Evolutionary conservation across 2,797 vertebrate genomes (phyloP).

Genomic region (Crypturellus tataupa): DNA sequence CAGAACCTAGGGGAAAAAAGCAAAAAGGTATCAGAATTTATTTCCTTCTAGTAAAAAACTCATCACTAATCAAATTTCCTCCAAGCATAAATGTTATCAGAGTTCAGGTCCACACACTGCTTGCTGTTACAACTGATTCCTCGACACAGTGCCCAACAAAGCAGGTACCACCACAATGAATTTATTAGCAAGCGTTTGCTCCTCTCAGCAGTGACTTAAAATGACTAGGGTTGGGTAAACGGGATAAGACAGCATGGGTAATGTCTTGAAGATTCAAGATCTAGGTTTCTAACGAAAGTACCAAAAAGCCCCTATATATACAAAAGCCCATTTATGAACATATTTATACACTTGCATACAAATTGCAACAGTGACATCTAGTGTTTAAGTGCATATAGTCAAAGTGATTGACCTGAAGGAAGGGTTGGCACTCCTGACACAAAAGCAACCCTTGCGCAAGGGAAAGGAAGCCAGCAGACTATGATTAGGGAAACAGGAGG

Average conservation of each 20-base stretch:
- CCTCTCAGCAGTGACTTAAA: not conserved
- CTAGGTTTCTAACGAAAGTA: not conserved
- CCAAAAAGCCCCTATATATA: not conserved
- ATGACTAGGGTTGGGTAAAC: not conserved
- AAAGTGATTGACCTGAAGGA: not conserved
- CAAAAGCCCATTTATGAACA: not conserved
- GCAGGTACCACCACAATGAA: not conserved
- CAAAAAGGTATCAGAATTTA: not conserved
- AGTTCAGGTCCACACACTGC: not conserved
- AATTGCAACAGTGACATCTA: slow-evolving; percentile 80
- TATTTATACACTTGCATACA: not conserved
- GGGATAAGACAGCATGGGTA: not conserved
- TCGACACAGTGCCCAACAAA: not conserved
- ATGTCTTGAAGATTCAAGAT: not conserved
- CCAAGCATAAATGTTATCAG: not conserved
- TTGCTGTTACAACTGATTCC: not conserved
- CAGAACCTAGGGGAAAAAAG: slow-evolving; percentile 26
- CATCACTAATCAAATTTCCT: not conserved
- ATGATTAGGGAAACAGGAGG: not conserved
- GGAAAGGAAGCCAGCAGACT: not conserved
- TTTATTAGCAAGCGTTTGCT: not conserved
- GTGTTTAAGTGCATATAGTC: slow-evolving; percentile 48
- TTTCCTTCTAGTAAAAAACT: not conserved
- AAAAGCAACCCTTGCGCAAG: not conserved
- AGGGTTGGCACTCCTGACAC: not conserved